phyloP scores from a whole-genome alignment of 2,113 vertebrate species.

The Cepphus grylle region DNA sequence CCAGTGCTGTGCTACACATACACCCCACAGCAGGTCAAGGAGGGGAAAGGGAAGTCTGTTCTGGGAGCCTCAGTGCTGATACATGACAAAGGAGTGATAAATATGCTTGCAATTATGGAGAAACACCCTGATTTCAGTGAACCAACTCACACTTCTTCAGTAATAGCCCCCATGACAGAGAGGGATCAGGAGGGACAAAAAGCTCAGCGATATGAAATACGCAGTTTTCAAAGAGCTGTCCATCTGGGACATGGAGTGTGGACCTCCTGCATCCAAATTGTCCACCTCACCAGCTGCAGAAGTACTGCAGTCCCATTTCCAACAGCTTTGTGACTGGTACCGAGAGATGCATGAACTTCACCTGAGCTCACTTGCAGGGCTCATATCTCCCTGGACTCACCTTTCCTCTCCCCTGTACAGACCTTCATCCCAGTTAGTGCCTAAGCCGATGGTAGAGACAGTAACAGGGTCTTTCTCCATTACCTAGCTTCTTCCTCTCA shows the following conservation, averaged over 20 bases:
- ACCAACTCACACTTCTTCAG: neutral
- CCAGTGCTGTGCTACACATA: neutral
- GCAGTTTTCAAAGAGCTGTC: neutral
- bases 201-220: neutral
- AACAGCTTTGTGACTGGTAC: neutral
- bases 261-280: neutral
- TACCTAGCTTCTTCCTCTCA: neutral
- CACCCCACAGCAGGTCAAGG: neutral
- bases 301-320: neutral
- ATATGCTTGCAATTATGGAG: neutral
- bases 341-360: neutral
- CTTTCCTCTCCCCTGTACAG: neutral
- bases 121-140: neutral
- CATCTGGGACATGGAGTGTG: neutral
- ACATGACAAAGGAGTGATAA: neutral
- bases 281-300: neutral
- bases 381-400: neutral
- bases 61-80: neutral
- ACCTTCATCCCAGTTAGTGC: neutral
- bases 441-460: neutral
- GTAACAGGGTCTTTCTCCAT: neutral
- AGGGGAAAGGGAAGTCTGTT: neutral
- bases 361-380: neutral
- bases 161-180: neutral
- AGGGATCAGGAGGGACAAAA: neutral